These are phyloP conservation scores for Tupaia tana DNA, from an alignment of 2,113 vertebrate species.

Conservation along the genomic window DNA sequence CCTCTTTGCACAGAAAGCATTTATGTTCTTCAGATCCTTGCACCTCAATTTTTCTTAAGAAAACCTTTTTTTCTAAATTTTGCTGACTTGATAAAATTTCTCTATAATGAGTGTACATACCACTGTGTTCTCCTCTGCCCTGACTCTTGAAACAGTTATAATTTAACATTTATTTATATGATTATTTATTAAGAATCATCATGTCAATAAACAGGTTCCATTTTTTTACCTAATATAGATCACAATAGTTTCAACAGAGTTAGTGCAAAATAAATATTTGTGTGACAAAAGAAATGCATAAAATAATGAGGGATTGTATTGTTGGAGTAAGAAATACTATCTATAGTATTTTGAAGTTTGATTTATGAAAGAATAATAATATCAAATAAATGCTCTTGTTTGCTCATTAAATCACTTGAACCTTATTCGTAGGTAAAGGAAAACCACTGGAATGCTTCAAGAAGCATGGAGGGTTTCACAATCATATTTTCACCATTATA, in stretches of 20 bases:
- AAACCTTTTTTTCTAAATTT: neutral
- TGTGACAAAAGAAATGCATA: neutral
- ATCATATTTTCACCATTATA: neutral
- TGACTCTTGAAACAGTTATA: neutral
- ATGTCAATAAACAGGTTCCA: neutral
- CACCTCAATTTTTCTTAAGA: neutral
- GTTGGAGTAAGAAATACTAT: neutral
- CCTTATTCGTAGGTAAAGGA: neutral
- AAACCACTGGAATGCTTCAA: neutral
- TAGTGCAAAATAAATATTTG: neutral
- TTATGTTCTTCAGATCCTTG: neutral
- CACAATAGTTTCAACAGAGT: neutral
- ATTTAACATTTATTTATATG: neutral
- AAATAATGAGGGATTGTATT: neutral
- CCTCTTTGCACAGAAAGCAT: neutral
- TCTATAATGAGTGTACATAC: neutral
- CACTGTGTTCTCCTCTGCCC: neutral
- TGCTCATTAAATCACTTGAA: neutral
- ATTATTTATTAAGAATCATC: neutral
- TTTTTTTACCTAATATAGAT: neutral
- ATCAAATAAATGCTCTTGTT: neutral
- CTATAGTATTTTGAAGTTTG: neutral
- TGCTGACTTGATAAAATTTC: neutral
- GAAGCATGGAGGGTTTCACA: neutral
- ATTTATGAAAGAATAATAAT: neutral